Evolutionary conservation across 2,888 invertebrate genomes (phyloP), one percentile per base, ranked within the genome.

Genomic region (Steromphala cineraria): DNA sequence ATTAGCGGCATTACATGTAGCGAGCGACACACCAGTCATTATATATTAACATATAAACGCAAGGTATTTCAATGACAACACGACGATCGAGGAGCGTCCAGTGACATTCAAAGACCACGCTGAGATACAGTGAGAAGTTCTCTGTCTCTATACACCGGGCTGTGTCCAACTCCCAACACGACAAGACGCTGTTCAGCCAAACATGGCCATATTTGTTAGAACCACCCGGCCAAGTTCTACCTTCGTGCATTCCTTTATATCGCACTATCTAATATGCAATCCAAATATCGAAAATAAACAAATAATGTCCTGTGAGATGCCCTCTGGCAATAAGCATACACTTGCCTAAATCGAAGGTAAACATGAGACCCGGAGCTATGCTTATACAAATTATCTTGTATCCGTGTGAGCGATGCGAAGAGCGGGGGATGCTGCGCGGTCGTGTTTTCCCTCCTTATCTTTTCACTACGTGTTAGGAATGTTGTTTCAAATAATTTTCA

Each of bases 241-340:
- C 40, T 36, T 31, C 71, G 53, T n/a, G 76, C 53, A 76, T 36
- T 55, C 53, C 31, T 76, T 53, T 55, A 36, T 53, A 36, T 55
- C 28, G 10, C 76, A 15, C 55, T 24, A n/a, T 76, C 53, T 76
- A 76, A 76, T 76, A 76, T 76, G 76, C 76, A 76, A 76, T 55
- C 76, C 76, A 76, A 76, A 76, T 76, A 76, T 31, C 53, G 55
- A 76, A 76, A 53, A 53, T 55, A 76, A 76, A 76, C 76, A 76
- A 76, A 76, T 55, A 55, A 76, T 53, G 76, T 53, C 76, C 53
- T 31, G 31, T 15, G 76, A 28, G 55, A 19, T 55, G 55, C 55
- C 53, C 24, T 17, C 15, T 55, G 40, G 53, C 53, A 13, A 15
- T 76, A 55, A 28, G 55, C 53, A 76, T 28, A 76, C 76, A 76